phyloP scores from a whole-genome alignment of 2,888 invertebrate species.

The Chloroclystis v-ata region DNA sequence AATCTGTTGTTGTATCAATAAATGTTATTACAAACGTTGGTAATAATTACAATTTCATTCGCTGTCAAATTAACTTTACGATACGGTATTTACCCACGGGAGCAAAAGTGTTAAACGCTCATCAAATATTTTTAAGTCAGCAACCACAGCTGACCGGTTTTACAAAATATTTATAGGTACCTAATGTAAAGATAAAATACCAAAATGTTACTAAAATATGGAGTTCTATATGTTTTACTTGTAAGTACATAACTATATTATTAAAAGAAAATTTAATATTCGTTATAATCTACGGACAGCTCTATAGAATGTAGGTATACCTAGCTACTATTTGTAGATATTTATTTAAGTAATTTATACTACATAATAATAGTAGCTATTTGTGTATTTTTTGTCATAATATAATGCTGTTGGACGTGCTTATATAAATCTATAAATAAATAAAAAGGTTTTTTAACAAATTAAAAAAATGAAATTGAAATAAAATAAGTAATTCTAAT shows the following conservation, averaged over 20 bases:
- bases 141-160: too few species aligned
- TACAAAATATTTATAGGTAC: too few species aligned
- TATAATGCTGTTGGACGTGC: too few species aligned
- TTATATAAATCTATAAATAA: too few species aligned
- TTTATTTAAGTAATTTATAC: too few species aligned
- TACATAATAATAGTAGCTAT: too few species aligned
- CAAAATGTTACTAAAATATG: constrained; percentile 4
- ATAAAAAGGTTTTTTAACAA: too few species aligned
- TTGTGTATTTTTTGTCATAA: too few species aligned
- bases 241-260: not conserved
- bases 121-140: not conserved
- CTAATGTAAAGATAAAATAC: not conserved
- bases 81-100: constrained; percentile 37
- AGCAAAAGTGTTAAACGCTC: constrained; percentile 23
- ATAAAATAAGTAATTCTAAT: not conserved
- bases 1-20: not conserved
- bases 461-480: too few species aligned
- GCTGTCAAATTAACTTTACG: not conserved
- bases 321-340: too few species aligned
- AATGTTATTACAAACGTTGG: not conserved
- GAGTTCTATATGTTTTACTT: constrained; percentile 31
- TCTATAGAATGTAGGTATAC: too few species aligned
- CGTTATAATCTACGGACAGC: not conserved
- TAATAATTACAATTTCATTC: not conserved
- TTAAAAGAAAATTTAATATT: too few species aligned